Evolutionary conservation across 1,140 invertebrate genomes (phyloP), one percentile per base, ranked within the genome.

Genomic region (Dendrolimus kikuchii): DNA sequence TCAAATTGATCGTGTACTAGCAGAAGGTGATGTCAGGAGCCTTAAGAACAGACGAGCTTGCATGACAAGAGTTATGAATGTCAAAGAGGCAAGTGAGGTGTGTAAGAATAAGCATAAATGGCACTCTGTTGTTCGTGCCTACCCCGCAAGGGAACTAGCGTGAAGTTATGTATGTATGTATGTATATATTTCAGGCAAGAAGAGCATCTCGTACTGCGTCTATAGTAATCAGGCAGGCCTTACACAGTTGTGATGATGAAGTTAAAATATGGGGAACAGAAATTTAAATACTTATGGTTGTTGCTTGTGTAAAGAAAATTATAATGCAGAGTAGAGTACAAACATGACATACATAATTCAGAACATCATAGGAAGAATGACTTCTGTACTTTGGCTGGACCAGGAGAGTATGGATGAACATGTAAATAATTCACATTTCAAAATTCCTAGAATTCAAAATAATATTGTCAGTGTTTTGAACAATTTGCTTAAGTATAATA

Each of bases 341-440:
- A 92, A 92, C 86, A 89, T 90, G 4, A 88, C 88, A 10, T 92
- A 92, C 60, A 86, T 77, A 9, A 88, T 93, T 60, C 88, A 92
- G 75, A 91, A 92, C 75, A 87, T 90, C 46, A 92, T 90, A n/a
- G 91, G 90, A 5, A 69, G 77, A 53, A 90, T 90, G 76, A 81
- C 80, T 71, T 88, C 86, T 47, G 79, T 90, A 10, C 69, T 88
- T 42, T 90, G 89, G 89, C 62, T 89, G 39, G 88, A 91, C 69
- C 88, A 88, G 60, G 89, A 89, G 59, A 64, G 82, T 43, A 88
- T 83, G 77, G 82, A 86, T 67, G 79, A 81, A 59, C 81, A 86
- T 71, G 81, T 86, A 74, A 71, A 71, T 51, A 45, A 47, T 38
- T 47, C n/a, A n/a, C n/a, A n/a, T n/a, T n/a, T n/a, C n/a, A n/a